Evolutionary conservation across 2,888 invertebrate species (phyloP).

Genomic region (Melieria picta): DNA sequence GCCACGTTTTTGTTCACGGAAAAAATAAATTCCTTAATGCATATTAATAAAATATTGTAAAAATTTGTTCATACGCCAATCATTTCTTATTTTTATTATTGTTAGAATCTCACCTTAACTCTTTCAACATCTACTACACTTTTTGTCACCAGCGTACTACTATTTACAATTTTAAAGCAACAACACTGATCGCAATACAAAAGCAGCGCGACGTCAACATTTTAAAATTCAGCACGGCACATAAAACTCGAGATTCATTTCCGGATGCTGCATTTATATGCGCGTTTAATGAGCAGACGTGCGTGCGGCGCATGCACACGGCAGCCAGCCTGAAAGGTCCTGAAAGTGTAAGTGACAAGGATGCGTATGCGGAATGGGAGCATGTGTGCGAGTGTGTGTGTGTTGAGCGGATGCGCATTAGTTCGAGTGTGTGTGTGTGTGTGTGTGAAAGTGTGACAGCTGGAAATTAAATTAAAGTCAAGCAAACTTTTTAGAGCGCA

Average conservation of each 20-base stretch:
- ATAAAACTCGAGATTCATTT: constrained; percentile 37
- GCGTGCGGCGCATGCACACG: constrained; percentile 36
- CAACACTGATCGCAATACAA: too few relatives aligned
- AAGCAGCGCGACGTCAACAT: background rate
- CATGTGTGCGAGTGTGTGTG: background rate
- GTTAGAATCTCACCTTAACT: too few relatives aligned
- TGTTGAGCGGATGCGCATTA: background rate
- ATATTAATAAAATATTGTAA: too few relatives aligned
- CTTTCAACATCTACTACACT: too few relatives aligned
- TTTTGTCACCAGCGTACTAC: too few relatives aligned
- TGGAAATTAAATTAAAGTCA: constrained; percentile 10
- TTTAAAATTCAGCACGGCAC: constrained; percentile 36
- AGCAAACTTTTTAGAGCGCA: constrained; percentile 3
- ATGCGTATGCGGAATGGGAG: background rate
- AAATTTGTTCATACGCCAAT: too few relatives aligned
- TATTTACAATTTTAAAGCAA: too few relatives aligned
- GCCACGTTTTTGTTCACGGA: too few relatives aligned
- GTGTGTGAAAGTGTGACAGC: background rate
- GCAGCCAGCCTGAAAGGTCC: background rate
- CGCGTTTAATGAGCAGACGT: constrained; percentile 47
- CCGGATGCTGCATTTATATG: constrained; percentile 38
- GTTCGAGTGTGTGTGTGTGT: background rate
- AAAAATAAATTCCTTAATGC: too few relatives aligned
- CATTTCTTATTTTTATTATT: too few relatives aligned
- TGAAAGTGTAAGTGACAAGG: constrained; percentile 27